Conservation (phyloP, 1,140 invertebrate species). For the roundworm (Caenorhabditis elegans) region WBcel235 BX284605.5:6525501-6526000, state of each 20-base stretch:
- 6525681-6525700: conserved; percentile 11
- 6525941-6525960: too few species aligned
- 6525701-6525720: neutral
- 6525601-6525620: conserved; percentile 2
- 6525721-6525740: conserved; percentile 28
- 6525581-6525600: neutral
- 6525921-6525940: too few species aligned
- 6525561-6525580: conserved; percentile 2
- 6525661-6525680: conserved; percentile 24
- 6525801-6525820: conserved; percentile 19
- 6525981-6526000: neutral
- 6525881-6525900: neutral
- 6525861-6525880: conserved; percentile 4
- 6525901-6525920: neutral
- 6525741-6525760: conserved; percentile 22
- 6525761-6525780: neutral
- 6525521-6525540: neutral
- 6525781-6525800: neutral
- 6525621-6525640: conserved; percentile 31
- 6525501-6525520: conserved; percentile 11
- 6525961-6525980: neutral
- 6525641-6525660: conserved; percentile 27
- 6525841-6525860: neutral
- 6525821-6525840: conserved; percentile 14
- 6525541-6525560: conserved; percentile 24